phyloP scores from a whole-genome alignment of 2,113 vertebrate species.

The Python bivittatus region DNA sequence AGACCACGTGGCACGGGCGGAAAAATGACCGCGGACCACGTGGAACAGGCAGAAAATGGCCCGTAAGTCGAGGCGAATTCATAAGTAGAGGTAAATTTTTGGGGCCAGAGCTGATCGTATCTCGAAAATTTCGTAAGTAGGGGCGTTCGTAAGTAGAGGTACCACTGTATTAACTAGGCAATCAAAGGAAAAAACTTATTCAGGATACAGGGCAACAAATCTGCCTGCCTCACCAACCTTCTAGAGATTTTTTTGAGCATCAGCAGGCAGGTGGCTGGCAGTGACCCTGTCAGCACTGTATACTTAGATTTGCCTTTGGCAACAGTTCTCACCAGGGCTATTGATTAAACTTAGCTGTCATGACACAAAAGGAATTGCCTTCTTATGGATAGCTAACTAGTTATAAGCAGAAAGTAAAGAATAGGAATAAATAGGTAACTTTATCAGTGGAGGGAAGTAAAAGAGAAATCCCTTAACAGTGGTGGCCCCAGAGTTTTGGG shows the following conservation, averaged over 20 bases:
- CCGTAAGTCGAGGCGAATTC: too few species aligned
- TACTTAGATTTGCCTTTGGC: background rate
- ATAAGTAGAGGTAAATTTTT: too few species aligned
- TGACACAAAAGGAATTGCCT: background rate
- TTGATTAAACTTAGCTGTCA: background rate
- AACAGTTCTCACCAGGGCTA: background rate
- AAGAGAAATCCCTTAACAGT: background rate
- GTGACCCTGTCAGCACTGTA: background rate
- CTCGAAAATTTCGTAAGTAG: too few species aligned
- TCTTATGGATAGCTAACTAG: background rate
- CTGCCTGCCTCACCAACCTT: background rate
- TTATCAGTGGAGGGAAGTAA: background rate
- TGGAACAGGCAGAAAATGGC: too few species aligned
- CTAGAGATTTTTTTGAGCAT: background rate
- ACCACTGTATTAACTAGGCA: background rate
- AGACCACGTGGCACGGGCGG: too few species aligned
- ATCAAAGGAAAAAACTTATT: background rate
- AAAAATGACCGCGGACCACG: too few species aligned
- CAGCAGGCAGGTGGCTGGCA: too few species aligned
- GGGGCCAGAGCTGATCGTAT: too few species aligned
- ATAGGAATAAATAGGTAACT: background rate
- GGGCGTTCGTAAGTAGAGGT: too few species aligned
- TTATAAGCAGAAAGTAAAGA: background rate
- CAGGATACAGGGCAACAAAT: background rate
- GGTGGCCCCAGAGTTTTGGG: background rate